Conservation (phyloP, 2,888 invertebrate genomes). For the Chalcis sispes region DNA sequence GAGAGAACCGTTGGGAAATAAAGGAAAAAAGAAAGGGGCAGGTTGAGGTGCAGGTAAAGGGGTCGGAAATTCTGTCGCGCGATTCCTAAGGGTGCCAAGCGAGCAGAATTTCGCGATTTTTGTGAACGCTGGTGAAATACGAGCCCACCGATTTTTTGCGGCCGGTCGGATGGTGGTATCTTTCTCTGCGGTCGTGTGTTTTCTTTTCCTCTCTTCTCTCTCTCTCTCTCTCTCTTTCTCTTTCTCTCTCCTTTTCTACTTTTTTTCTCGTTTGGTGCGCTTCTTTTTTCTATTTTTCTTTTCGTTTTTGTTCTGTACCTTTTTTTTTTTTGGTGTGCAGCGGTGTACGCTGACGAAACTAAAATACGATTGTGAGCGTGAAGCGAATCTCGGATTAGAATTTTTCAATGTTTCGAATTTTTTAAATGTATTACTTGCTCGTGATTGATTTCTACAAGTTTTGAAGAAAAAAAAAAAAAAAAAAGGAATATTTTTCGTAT, state of each 20-base stretch:
- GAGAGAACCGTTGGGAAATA: conserved; percentile 41
- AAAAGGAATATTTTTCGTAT: no score
- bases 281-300: not conserved
- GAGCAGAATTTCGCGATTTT: conserved; percentile 43
- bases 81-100: conserved; percentile 31
- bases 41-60: not conserved
- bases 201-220: not conserved
- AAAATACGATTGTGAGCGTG: conserved; percentile 38
- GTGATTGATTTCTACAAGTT: conserved; percentile 25
- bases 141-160: conserved; percentile 18
- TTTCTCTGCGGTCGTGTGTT: not conserved
- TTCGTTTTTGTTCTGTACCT: not conserved
- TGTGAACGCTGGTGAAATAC: conserved; percentile 20
- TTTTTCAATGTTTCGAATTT: conserved; percentile 32
- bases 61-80: conserved; percentile 11
- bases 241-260: not conserved
- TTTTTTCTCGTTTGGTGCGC: not conserved
- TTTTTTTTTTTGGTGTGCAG: not conserved
- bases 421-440: conserved; percentile 12
- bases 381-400: conserved; percentile 28
- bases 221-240: conserved; percentile 1
- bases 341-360: conserved; percentile 36
- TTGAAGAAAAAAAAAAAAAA: not conserved
- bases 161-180: not conserved
- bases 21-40: conserved; percentile 16